Percentiles rank a stretch among this genome's conserved stretches.
Evolutionary conservation across 2,888 invertebrate species (phyloP).

Genomic region (Tetanocera ferruginea): DNA sequence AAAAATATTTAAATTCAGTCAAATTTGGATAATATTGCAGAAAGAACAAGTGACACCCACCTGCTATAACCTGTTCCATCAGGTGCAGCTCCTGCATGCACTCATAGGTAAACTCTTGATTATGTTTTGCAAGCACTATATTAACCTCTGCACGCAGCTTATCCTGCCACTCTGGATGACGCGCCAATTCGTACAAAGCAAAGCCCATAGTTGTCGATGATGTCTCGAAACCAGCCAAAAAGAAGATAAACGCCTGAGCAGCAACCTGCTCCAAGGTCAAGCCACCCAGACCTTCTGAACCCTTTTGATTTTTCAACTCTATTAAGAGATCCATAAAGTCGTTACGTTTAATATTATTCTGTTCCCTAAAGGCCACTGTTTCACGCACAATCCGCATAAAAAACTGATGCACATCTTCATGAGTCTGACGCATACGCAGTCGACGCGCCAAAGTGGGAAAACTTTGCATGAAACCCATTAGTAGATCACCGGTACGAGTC

Average conservation of each 20-base stretch:
- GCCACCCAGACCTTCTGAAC: slow-evolving; percentile 49
- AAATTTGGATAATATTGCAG: slow-evolving; percentile 72
- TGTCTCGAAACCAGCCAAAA: too few species aligned
- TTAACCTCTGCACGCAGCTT: slow-evolving; percentile 68
- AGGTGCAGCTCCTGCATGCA: slow-evolving; percentile 57
- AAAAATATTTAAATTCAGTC: too few species aligned
- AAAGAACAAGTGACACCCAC: slow-evolving; percentile 63
- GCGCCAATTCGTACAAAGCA: too few species aligned
- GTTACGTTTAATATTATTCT: slow-evolving; percentile 61
- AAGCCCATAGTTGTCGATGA: too few species aligned
- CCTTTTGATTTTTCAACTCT: slow-evolving; percentile 60
- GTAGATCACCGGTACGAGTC: slow-evolving; percentile 40
- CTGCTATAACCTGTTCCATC: slow-evolving; percentile 61
- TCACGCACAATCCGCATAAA: slow-evolving; percentile 67
- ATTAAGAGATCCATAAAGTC: slow-evolving; percentile 70
- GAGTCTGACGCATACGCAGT: too few species aligned
- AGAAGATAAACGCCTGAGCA: too few species aligned
- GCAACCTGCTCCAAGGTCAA: slow-evolving; percentile 62
- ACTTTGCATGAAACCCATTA: slow-evolving; percentile 37
- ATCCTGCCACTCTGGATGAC: slow-evolving; percentile 69
- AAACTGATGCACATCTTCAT: too few species aligned
- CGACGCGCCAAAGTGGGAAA: slow-evolving; percentile 46
- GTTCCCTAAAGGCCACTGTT: slow-evolving; percentile 62
- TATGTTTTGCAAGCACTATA: slow-evolving; percentile 48
- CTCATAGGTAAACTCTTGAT: slow-evolving; percentile 60